Evolutionary conservation across 2,113 vertebrate genomes (phyloP).

Genomic region (Chionomys nivalis): DNA sequence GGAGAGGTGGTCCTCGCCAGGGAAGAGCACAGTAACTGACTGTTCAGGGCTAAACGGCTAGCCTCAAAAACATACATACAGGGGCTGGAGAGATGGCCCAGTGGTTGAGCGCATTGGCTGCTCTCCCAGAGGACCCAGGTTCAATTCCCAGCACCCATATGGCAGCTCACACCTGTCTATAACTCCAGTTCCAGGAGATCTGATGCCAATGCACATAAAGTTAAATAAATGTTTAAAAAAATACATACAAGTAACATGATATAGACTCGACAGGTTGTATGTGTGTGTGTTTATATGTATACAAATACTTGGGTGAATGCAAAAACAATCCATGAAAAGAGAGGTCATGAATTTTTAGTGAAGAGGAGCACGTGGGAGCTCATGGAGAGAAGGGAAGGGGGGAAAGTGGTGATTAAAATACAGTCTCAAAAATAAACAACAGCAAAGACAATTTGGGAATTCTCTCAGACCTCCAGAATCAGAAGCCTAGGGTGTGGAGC

Average conservation of each 20-base stretch:
- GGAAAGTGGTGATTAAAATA: not conserved
- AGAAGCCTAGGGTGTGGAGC: not conserved
- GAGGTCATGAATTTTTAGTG: not conserved
- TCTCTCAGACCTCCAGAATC: not conserved
- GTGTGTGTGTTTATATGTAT: not conserved
- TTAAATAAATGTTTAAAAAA: too few species aligned
- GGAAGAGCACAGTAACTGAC: not conserved
- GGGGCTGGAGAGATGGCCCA: too few species aligned
- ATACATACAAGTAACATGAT: not conserved
- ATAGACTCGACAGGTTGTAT: not conserved
- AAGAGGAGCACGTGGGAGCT: too few species aligned
- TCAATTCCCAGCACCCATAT: too few species aligned
- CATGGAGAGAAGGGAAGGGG: not conserved
- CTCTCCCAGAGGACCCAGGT: too few species aligned
- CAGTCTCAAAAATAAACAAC: not conserved
- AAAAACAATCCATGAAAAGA: not conserved
- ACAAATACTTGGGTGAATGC: not conserved
- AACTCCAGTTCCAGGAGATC: too few species aligned
- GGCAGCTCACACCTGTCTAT: too few species aligned
- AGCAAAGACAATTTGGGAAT: not conserved
- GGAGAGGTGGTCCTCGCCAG: not conserved
- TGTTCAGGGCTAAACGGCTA: not conserved
- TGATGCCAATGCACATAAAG: too few species aligned
- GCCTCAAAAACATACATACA: too few species aligned
- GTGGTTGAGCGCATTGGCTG: too few species aligned